Conservation (phyloP, 92 coral and sea anemone genomes). For the Desmophyllum pertusum region DNA sequence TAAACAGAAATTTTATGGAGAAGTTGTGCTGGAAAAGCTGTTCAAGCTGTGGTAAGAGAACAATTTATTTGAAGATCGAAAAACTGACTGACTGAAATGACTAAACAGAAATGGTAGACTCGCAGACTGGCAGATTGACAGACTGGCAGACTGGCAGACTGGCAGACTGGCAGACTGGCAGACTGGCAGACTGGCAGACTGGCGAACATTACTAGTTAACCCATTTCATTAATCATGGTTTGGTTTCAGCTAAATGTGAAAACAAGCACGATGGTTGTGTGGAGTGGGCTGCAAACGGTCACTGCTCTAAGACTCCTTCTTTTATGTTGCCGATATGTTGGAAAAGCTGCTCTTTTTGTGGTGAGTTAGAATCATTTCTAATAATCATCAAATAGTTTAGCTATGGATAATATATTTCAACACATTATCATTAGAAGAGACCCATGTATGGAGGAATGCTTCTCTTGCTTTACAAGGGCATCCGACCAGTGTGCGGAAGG, state of each 20-base stretch:
- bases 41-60: slow-evolving; percentile 67
- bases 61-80: neutral
- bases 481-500: too few species aligned
- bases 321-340: slow-evolving; percentile 57
- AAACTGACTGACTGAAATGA: neutral
- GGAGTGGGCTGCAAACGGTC: slow-evolving; percentile 59
- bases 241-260: slow-evolving; percentile 59
- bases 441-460: too few species aligned
- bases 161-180: neutral
- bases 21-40: slow-evolving; percentile 76
- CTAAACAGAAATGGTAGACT: neutral
- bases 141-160: neutral
- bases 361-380: slow-evolving; percentile 34
- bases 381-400: too few species aligned
- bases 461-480: too few species aligned
- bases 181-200: neutral
- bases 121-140: neutral
- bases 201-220: neutral
- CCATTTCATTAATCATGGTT: neutral
- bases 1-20: slow-evolving; percentile 68
- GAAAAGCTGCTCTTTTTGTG: slow-evolving; percentile 77
- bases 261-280: slow-evolving; percentile 53
- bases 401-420: too few species aligned
- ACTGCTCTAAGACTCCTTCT: slow-evolving; percentile 38
- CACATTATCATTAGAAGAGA: too few species aligned